Base-by-base conservation (phyloP, 2,113 vertebrate genomes). In the Barbus barbus region DNA sequence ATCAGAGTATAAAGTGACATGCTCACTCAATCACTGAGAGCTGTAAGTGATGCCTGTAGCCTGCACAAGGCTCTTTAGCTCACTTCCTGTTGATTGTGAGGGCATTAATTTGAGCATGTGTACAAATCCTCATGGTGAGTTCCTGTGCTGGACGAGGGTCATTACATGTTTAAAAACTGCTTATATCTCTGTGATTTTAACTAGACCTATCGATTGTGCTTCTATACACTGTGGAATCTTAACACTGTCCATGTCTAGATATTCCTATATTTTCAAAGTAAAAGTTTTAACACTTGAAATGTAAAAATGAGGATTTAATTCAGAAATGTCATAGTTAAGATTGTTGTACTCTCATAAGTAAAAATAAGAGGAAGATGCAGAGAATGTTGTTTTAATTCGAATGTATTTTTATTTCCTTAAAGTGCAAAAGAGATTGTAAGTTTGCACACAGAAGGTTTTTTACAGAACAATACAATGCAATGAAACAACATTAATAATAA, bases 341-440 rank as follows among this genome's bases (percentile, higher is more conserved):
- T 65, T 65, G 20, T 8, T 20, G 53, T n/a, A 9, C 11, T 22
- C 65, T 22, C 18, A 18, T 33, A 44, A 74, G 26, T 38, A 24
- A 78, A 9, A 69, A n/a, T 24, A 31, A 31, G 14, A 20, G 41
- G 28, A 18, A 73, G 16, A 46, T 28, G 79, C 18, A 76, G 7
- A 76, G 7, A 46, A 81, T 26, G 78, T 9, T 60, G 36, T 74
- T 82, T 46, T 84, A 88, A 44, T 83, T 82, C 76, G 82, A 91
- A 89, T 90, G 85, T 83, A 78, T 65, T 65, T 90, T 89, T 89
- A 87, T 88, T 88, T 86, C 65, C 74, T 71, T 86, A 87, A 89
- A 90, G 89, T 91, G 87, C 90, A 90, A 89, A 88, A 79, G 83
- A 80, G 81, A 79, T 88, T 83, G 77, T 86, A 80, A 44, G 61